Evolutionary conservation across 2,113 vertebrate genomes (phyloP).

Genomic region (Tinamus guttatus): DNA sequence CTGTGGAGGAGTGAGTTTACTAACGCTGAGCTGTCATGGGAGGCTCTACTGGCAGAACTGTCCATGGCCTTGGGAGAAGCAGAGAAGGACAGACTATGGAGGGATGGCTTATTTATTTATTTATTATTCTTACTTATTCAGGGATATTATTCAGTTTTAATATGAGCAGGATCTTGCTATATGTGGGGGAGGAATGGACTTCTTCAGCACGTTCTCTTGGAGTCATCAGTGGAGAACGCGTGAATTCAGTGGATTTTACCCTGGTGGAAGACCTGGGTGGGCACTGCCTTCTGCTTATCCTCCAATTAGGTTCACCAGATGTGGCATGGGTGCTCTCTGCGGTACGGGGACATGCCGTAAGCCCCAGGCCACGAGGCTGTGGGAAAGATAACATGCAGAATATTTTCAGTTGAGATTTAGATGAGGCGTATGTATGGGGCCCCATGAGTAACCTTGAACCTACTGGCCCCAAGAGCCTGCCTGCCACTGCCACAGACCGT

Average conservation of each 20-base stretch:
- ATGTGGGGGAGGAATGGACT: background rate
- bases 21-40: background rate
- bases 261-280: background rate
- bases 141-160: background rate
- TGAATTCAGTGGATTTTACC: background rate
- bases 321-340: background rate
- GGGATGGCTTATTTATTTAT: background rate
- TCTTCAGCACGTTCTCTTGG: background rate
- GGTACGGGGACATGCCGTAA: background rate
- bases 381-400: background rate
- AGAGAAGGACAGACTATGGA: background rate
- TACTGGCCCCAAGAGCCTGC: background rate
- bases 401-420: background rate
- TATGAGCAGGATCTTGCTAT: background rate
- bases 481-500: background rate
- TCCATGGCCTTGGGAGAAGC: background rate
- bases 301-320: too few species aligned
- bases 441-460: background rate
- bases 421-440: background rate
- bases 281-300: background rate
- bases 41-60: background rate
- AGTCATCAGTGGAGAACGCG: background rate
- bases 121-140: background rate
- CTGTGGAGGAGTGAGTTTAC: background rate
- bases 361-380: accelerated